Evolutionary conservation across 2,797 vertebrate genomes (phyloP), one percentile per base, ranked within the genome.

Genomic region (Schizothorax lantsangensis): DNA sequence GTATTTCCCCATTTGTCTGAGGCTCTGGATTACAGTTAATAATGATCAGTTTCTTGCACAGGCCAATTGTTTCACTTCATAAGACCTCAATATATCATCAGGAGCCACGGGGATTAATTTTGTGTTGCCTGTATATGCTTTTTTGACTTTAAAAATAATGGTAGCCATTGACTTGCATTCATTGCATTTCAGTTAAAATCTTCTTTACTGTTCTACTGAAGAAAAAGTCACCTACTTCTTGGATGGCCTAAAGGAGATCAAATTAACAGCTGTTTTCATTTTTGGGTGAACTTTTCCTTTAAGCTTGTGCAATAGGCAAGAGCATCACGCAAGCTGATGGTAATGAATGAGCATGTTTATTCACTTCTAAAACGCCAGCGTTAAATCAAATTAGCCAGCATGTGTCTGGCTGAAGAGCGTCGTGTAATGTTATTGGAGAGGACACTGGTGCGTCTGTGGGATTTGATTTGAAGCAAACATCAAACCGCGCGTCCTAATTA

Each of bases 381-480:
- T 36, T 84, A 87, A 88, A 89, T 89, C 26, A 57, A 71, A 87
- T 88, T 78, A 79, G 66, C 79, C 81, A 68, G 45, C 72, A 15
- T 85, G 45, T 75, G 54, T 84, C 75, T 75, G 79, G 62, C 68
- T 82, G 68, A 82, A 57, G 83, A 81, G 49, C n/a, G 23, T 43
- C 26, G 26, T 82, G 71, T 80, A 75, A 84, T 88, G 80, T 88
- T 88, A 89, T 88, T 88, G 85, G 49, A 88, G 45, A 69, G 83
- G 89, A 90, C 86, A 85, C 77, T 79, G 80, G 64, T 66, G 81
- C 62, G 21, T 75, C 85, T 85, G 81, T 84, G 83, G 74, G 88
- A 91, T 92, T 90, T 79, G 72, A 88, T 91, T 88, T 84, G 81
- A 68, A 74, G 47, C 74, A 84, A 83, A 82, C 83, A 82, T 88